Percentiles rank a stretch among this genome's conserved stretches.
Conservation (phyloP, 2,888 invertebrate species). For the Diploptera punctata region DNA sequence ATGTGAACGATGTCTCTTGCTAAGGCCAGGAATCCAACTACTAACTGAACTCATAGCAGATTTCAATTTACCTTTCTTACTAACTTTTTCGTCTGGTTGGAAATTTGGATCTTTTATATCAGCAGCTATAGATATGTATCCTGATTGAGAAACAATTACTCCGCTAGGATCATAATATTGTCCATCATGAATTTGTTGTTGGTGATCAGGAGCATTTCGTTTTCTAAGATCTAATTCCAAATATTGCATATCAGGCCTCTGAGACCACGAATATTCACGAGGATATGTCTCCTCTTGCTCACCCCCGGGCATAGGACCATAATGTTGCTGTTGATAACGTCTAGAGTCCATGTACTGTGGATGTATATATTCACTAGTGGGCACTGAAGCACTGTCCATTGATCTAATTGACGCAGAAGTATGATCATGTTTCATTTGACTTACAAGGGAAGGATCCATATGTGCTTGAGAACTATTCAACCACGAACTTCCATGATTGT, state of each 20-base stretch:
- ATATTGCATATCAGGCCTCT: conserved; percentile 55
- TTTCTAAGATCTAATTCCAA: conserved; percentile 59
- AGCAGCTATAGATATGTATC: conserved; percentile 77
- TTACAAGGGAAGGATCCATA: conserved; percentile 19
- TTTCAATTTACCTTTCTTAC: conserved; percentile 73
- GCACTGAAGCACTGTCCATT: conserved; percentile 57
- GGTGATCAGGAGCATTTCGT: conserved; percentile 57
- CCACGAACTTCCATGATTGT: conserved; percentile 19
- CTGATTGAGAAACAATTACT: conserved; percentile 78
- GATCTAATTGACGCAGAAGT: conserved; percentile 68
- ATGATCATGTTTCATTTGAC: conserved; percentile 46
- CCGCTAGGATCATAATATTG: conserved; percentile 61
- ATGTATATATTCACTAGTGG: neutral
- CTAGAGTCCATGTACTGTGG: conserved; percentile 37
- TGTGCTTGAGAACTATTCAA: conserved; percentile 19
- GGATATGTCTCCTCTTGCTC: conserved; percentile 24
- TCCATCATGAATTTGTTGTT: conserved; percentile 47
- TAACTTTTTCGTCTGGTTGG: conserved; percentile 66
- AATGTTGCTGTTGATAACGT: conserved; percentile 43
- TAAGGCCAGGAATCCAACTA: conserved; percentile 83
- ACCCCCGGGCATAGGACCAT: conserved; percentile 32
- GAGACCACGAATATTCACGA: conserved; percentile 44
- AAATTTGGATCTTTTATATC: conserved; percentile 64
- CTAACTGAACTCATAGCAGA: conserved; percentile 82
- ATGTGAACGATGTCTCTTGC: conserved; percentile 80